Base-by-base conservation (phyloP, 2,888 invertebrate species). In the Ryuthela nishihirai region DNA sequence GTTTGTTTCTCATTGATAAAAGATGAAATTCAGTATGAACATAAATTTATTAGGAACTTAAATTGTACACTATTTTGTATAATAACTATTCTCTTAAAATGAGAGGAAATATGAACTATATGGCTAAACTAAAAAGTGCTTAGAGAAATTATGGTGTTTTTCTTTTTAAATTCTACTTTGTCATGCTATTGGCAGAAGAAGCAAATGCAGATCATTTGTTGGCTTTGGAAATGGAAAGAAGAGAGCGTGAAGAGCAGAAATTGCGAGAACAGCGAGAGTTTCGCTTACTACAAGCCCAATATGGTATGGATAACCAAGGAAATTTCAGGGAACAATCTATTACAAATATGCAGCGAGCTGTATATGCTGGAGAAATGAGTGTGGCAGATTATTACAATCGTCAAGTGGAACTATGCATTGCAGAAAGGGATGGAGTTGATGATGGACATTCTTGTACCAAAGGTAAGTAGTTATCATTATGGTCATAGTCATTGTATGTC, bases 291-390 rank as follows among this genome's bases (percentile, higher is more conserved):
- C 76, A 84, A 81, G 88, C 88, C 2, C 87, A 88, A 72, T 90
- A 89, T 70, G 90, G 90, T 1, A 90, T 91, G 90, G 88, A 88
- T 71, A 87, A 87, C 72, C 87, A 88, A 69, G 87, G 86, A 5
- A 87, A 86, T 69, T 88, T 84, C 74, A 77, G 83, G 41, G 84
- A 85, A 69, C 85, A 89, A 62, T 86, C 86, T 20, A 83, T 85
- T 15, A 83, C 83, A 61, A 86, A 87, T 70, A 81, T 90, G 77
- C 85, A 87, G 74, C 79, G 70, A 48, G 90, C 90, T 34, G 90
- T 90, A 32, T 86, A 85, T 74, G 85, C 85, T 44, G 91, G 91
- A 9, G 87, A 89, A 70, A 83, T 92, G 77, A 85, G 86, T 4
- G 87, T 89, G 0, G 84, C 86, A 12, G 86, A 91, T 69, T 91